Evolutionary conservation across 2,888 invertebrate species (phyloP), one percentile per base, ranked within the genome.

Genomic region (Drosophila subquinaria): DNA sequence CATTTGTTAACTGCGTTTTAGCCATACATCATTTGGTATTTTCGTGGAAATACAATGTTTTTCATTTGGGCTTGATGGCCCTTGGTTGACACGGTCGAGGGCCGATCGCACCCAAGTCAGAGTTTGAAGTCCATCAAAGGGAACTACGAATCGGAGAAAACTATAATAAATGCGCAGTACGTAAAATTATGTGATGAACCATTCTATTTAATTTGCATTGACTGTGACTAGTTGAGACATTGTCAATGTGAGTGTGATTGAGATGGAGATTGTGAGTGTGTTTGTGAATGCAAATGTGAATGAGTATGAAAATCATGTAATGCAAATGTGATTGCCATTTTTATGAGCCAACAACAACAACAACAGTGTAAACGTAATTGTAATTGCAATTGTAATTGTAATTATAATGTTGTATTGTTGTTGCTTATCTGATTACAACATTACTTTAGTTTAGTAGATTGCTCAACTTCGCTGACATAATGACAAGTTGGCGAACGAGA

Each of bases 311-410:
- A 74, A 71, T 65, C 83, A 80, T 75, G 88, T 71, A 82, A 82
- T 86, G 83, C 70, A 80, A 83, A 88, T 88, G 83, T 81, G 81
- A 74, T 79, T 82, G 80, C 69, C 47, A 85, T 73, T 70, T 84
- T 82, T 73, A 85, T 88, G 79, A 71, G 75, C 15, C 65, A 66
- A 52, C 69, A 64, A 65, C 70, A 64, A 65, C 70, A 45, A 47
- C 71, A 42, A 38, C 35, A 51, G 5, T 48, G 35, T 59, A 35
- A 69, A 30, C 33, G 36, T 48, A 42, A 55, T 47, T 61, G 59
- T 59, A 53, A 61, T 56, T 63, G 72, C 51, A 47, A 65, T 38
- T 62, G 56, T 40, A 53, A 63, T 79, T 64, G 61, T 55, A 70
- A 65, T 65, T 60, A 72, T 61, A 72, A 64, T 75, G 71, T 57